phyloP scores from a whole-genome alignment of 2,888 invertebrate species.

The Chirona hameri region DNA sequence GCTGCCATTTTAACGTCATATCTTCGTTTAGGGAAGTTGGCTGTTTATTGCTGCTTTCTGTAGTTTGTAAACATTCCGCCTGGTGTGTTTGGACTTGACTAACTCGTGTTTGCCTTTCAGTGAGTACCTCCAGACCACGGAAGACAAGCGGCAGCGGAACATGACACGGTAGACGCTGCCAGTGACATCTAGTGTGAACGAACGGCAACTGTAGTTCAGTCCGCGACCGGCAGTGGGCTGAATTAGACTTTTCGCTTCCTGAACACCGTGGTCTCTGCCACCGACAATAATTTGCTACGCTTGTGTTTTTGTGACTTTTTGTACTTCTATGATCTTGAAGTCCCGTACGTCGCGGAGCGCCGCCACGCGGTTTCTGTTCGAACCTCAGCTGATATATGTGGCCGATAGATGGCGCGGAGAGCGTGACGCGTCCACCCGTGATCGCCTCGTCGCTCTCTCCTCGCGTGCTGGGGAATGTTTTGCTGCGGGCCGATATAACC shows the following conservation, averaged over 20 bases:
- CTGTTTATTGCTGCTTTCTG: too few relatives aligned
- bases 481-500: neutral
- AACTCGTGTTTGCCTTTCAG: too few relatives aligned
- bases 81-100: too few relatives aligned
- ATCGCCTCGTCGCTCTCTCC: too few relatives aligned
- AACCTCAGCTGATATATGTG: neutral
- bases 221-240: too few relatives aligned
- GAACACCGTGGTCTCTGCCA: neutral
- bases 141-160: slow-evolving; percentile 10
- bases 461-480: too few relatives aligned
- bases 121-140: slow-evolving; percentile 2
- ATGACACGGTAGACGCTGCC: neutral
- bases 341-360: neutral
- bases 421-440: too few relatives aligned
- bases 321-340: neutral
- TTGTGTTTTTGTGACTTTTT: neutral
- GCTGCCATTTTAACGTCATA: too few relatives aligned
- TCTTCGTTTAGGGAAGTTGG: too few relatives aligned
- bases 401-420: too few relatives aligned
- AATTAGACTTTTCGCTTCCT: too few relatives aligned
- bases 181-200: neutral
- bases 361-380: neutral
- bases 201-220: neutral
- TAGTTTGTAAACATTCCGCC: too few relatives aligned
- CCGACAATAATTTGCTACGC: neutral